A percentile compares a stretch with the other conserved stretches of the same genome.
Evolutionary conservation across 2,797 vertebrate genomes (phyloP).

Genomic region (Gymnothorax javanicus): DNA sequence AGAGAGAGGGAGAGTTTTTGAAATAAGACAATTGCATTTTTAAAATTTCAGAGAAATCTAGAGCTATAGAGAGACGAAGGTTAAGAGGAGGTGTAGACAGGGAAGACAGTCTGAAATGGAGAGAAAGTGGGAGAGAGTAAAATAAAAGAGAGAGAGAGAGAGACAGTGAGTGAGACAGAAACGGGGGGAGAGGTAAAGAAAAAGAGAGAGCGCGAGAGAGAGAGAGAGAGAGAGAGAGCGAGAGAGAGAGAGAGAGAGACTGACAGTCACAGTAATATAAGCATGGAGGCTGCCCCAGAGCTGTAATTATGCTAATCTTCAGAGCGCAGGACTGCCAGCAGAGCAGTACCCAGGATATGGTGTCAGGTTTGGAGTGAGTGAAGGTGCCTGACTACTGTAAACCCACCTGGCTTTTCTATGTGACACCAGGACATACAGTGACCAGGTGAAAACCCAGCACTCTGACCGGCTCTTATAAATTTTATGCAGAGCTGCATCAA

Average conservation of each 20-base stretch:
- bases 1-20: background rate
- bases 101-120: background rate
- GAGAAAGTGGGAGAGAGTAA: constrained; percentile 6
- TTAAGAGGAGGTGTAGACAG: background rate
- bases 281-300: constrained; percentile 66
- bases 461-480: too few species aligned
- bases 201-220: background rate
- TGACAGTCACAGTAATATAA: constrained; percentile 40
- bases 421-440: background rate
- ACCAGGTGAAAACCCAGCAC: background rate
- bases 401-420: background rate
- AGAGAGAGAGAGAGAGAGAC: background rate
- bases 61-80: constrained; percentile 8
- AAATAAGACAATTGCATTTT: background rate
- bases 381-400: background rate
- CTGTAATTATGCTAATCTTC: constrained; percentile 48
- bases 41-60: background rate
- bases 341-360: constrained; percentile 55
- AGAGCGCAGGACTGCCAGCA: constrained; percentile 59
- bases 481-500: background rate
- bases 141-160: background rate
- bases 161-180: background rate
- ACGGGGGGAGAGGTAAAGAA: constrained; percentile 23
- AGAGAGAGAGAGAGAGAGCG: background rate
- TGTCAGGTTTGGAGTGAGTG: constrained; percentile 47